phyloP scores from a whole-genome alignment of 2,888 invertebrate genomes.

The Orthonychiurus folsomi region DNA sequence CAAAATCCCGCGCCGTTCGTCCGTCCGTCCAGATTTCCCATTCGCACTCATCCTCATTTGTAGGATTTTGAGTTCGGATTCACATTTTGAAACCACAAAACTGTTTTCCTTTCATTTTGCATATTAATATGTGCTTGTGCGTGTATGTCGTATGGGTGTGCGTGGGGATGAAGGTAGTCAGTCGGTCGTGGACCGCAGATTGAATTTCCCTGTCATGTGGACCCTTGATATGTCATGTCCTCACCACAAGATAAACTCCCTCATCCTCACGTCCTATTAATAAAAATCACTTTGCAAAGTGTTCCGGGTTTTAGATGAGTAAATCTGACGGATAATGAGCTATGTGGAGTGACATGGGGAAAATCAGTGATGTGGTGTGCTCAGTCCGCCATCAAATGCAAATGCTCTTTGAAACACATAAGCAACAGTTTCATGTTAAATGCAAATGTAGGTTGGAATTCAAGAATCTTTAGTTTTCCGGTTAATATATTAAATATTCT shows the following conservation, averaged over 20 bases:
- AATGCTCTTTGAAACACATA: not conserved
- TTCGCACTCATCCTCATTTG: not conserved
- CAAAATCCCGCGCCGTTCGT: no score
- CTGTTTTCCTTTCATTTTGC: no score
- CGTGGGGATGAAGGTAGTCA: not conserved
- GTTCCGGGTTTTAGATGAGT: no score
- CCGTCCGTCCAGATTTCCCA: not conserved
- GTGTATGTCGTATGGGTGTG: not conserved
- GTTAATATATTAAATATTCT: no score
- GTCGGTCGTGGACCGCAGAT: not conserved
- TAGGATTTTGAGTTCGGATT: not conserved
- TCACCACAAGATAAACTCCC: not conserved
- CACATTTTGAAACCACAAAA: no score
- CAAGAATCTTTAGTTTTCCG: no score
- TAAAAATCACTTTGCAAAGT: no score
- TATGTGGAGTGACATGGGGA: not conserved
- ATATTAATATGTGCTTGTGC: not conserved
- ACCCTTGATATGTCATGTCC: not conserved
- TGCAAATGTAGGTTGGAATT: no score
- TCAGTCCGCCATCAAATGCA: not conserved
- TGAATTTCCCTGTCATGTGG: not conserved
- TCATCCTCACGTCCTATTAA: no score
- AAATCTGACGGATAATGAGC: no score
- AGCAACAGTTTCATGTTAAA: no score
- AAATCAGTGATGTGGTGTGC: not conserved